Conservation (phyloP, 2,888 invertebrate genomes). For the Drosophila picticornis region DNA sequence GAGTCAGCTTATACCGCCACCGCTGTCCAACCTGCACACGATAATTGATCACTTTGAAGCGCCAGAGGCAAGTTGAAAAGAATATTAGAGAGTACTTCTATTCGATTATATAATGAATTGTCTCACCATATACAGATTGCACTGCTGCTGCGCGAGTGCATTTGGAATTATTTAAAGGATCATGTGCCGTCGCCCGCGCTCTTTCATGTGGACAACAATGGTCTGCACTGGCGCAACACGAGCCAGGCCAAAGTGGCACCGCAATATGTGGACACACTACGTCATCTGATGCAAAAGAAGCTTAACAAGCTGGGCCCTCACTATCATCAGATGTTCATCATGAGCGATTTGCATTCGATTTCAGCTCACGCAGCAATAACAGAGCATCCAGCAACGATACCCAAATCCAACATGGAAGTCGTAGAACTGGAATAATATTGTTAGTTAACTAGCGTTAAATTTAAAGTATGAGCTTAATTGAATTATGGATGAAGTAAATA, state of each 20-base stretch:
- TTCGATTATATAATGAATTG: not conserved
- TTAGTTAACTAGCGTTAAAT: slow-evolving; percentile 27
- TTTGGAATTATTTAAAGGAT: slow-evolving; percentile 96
- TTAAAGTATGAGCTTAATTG: slow-evolving; percentile 5
- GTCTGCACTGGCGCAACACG: slow-evolving; percentile 92
- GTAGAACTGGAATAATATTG: slow-evolving; percentile 63
- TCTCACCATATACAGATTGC: slow-evolving; percentile 87
- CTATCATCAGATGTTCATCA: slow-evolving; percentile 90
- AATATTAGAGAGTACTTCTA: not conserved
- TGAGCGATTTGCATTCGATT: slow-evolving; percentile 77
- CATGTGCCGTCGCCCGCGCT: slow-evolving; percentile 94
- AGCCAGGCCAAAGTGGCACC: slow-evolving; percentile 88
- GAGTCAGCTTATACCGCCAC: slow-evolving; percentile 94
- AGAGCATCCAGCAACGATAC: slow-evolving; percentile 24
- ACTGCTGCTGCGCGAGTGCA: slow-evolving; percentile 92
- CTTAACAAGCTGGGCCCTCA: slow-evolving; percentile 91
- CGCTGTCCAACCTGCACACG: slow-evolving; percentile 91
- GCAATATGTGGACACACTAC: slow-evolving; percentile 92
- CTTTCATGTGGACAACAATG: slow-evolving; percentile 89
- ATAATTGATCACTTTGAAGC: slow-evolving; percentile 91
- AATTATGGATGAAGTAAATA: not conserved
- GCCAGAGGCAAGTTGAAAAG: slow-evolving; percentile 85
- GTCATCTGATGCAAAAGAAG: slow-evolving; percentile 92
- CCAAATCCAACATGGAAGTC: slow-evolving; percentile 51
- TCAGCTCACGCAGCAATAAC: slow-evolving; percentile 7